A percentile compares a stretch with the other conserved stretches of the same genome.
Evolutionary conservation across 2,888 invertebrate species (phyloP).

Genomic region (Tenthredo notha): DNA sequence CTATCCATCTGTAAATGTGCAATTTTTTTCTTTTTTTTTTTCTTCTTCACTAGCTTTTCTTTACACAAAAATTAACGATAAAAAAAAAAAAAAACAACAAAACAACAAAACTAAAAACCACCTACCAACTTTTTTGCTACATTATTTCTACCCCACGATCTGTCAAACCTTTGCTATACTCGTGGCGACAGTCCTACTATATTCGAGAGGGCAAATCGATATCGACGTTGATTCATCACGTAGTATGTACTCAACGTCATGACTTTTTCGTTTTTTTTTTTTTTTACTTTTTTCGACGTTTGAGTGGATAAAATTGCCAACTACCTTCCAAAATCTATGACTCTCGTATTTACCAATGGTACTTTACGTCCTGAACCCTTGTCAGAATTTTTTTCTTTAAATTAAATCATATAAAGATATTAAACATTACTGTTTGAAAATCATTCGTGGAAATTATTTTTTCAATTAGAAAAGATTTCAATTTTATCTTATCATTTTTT

Average conservation of each 20-base stretch:
- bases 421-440: not conserved
- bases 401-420: not conserved
- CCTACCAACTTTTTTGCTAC: not conserved
- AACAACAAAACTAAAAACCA: not conserved
- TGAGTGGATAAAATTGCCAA: slow-evolving; percentile 36
- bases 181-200: slow-evolving; percentile 4
- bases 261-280: slow-evolving; percentile 2
- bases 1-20: not conserved
- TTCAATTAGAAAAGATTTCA: not conserved
- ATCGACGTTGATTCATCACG: slow-evolving; percentile 33
- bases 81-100: not conserved
- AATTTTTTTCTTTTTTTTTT: not conserved
- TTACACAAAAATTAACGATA: not conserved
- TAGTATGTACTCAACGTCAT: slow-evolving; percentile 12
- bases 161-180: slow-evolving; percentile 26
- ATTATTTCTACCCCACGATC: not conserved
- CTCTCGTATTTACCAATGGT: not conserved
- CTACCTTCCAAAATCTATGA: not conserved
- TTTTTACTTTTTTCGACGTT: not conserved
- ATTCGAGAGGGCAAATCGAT: slow-evolving; percentile 9
- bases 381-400: not conserved
- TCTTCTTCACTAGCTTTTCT: not conserved
- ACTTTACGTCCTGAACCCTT: not conserved
- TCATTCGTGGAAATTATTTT: not conserved
- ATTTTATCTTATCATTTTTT: not conserved